A percentile compares a stretch with the other conserved stretches of the same genome.
These are phyloP conservation scores for Bostrychus sinensis DNA, from an alignment of 2,113 vertebrate species.

Conservation along the genomic window DNA sequence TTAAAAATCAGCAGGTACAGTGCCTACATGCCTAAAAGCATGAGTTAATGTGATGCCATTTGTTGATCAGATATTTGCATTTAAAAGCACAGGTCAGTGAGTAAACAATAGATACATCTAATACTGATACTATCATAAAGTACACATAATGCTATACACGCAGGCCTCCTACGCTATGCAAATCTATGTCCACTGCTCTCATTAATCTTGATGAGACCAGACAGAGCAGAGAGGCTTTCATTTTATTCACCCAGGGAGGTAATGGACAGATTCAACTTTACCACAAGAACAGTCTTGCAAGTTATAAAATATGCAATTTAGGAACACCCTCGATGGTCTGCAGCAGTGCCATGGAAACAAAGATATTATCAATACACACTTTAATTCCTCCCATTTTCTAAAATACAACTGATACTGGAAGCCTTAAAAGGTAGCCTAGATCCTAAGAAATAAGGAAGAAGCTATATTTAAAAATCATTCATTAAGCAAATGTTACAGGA, in stretches of 20 bases:
- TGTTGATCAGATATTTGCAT: neutral
- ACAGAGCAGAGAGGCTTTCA: slow-evolving; percentile 40
- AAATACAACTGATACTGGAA: neutral
- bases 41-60: slow-evolving; percentile 3
- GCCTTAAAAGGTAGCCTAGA: neutral
- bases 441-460: neutral
- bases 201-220: slow-evolving; percentile 50
- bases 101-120: slow-evolving; percentile 16
- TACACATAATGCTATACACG: neutral
- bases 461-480: neutral
- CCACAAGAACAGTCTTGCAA: slow-evolving; percentile 22
- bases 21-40: neutral
- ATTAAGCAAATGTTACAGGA: neutral
- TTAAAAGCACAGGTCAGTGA: neutral
- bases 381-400: neutral
- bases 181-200: slow-evolving; percentile 36
- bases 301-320: slow-evolving; percentile 56
- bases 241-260: slow-evolving; percentile 16
- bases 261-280: slow-evolving; percentile 47
- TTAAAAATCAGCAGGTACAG: too few relatives aligned
- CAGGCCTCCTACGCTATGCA: slow-evolving; percentile 40
- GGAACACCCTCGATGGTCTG: slow-evolving; percentile 4
- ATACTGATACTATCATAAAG: slow-evolving; percentile 7
- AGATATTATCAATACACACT: neutral
- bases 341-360: neutral